Conservation (phyloP, 1,140 invertebrate genomes). For the Solen grandis region DNA sequence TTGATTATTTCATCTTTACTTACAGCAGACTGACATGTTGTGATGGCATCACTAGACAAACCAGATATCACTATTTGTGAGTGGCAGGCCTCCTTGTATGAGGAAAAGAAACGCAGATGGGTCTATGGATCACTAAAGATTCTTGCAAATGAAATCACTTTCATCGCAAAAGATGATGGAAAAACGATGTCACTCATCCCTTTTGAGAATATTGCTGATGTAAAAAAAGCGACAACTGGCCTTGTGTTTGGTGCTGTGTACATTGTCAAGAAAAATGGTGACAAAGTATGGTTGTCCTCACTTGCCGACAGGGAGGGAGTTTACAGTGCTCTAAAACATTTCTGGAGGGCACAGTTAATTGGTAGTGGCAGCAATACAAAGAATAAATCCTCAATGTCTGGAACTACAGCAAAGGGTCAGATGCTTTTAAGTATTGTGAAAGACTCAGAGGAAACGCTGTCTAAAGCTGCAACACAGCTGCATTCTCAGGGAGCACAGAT, state of each 20-base stretch:
- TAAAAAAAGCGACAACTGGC: conserved; percentile 55
- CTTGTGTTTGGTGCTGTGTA: conserved; percentile 54
- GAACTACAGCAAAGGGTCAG: conserved; percentile 49
- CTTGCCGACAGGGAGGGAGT: conserved; percentile 45
- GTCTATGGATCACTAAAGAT: conserved; percentile 47
- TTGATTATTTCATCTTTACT: too few species aligned
- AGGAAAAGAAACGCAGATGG: conserved; percentile 34
- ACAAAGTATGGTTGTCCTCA: conserved; percentile 60
- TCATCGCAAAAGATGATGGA: conserved; percentile 11
- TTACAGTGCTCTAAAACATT: conserved; percentile 47
- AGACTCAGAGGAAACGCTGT: conserved; percentile 58
- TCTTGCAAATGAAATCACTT: conserved; percentile 6
- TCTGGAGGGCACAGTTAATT: conserved; percentile 44
- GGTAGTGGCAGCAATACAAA: conserved; percentile 4
- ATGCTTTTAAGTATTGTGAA: conserved; percentile 49
- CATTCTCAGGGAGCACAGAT: conserved; percentile 58
- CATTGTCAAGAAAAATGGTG: conserved; percentile 20
- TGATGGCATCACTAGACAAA: too few species aligned
- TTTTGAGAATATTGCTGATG: conserved; percentile 31
- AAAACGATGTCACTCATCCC: not conserved
- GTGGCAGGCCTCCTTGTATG: conserved; percentile 52
- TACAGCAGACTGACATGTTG: too few species aligned
- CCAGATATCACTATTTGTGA: conserved; percentile 5
- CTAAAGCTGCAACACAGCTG: conserved; percentile 45
- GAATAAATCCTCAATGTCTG: not conserved